Conservation (phyloP, 2,797 vertebrate species). For the Mus spretus region DNA sequence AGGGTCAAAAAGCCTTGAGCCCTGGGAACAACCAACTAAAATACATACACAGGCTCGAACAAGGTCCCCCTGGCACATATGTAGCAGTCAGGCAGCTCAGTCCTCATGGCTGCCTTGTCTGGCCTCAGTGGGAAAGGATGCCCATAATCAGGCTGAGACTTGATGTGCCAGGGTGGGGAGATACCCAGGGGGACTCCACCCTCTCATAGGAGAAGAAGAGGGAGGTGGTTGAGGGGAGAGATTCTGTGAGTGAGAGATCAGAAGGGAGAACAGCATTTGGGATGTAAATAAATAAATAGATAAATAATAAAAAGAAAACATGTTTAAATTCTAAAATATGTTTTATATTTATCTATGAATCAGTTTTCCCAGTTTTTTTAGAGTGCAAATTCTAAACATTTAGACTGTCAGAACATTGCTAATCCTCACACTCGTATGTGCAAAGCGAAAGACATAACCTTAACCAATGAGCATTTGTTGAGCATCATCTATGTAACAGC, state of each 20-base stretch:
- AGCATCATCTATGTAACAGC: background rate
- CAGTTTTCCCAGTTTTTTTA: background rate
- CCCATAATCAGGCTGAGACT: background rate
- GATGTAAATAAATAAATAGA: background rate
- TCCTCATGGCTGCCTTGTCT: background rate
- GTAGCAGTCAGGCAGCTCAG: background rate
- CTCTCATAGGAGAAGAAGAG: background rate
- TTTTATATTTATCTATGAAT: conserved; percentile 43
- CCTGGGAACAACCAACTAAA: background rate
- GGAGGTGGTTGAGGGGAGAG: background rate
- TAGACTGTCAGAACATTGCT: background rate
- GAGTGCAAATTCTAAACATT: background rate
- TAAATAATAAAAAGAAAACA: background rate
- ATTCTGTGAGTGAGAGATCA: background rate
- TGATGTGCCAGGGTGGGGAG: background rate
- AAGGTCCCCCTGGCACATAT: background rate
- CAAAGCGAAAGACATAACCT: background rate
- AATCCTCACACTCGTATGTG: background rate
- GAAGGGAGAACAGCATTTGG: background rate
- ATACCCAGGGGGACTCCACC: background rate
- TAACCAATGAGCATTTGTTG: background rate
- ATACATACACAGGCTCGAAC: background rate
- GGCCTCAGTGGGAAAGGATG: background rate
- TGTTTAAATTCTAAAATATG: background rate
- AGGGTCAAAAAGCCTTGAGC: background rate